A percentile compares a stretch with the other conserved stretches of the same genome.
Evolutionary conservation across 2,797 vertebrate species (phyloP).

Genomic region (Poecilia wingei): DNA sequence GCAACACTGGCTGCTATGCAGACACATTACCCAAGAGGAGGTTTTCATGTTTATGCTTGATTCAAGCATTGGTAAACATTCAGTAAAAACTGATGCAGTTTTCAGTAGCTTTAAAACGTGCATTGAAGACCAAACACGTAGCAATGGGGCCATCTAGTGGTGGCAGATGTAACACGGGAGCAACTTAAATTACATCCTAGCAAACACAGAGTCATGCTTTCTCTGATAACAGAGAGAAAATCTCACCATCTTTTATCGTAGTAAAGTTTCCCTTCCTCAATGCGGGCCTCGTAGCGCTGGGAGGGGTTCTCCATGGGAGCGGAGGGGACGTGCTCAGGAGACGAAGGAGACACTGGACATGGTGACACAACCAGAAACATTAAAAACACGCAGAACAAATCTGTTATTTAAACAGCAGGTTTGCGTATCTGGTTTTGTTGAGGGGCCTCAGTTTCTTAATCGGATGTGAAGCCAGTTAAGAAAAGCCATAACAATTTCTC

Average conservation of each 20-base stretch:
- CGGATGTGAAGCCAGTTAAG: background rate
- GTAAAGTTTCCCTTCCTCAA: constrained; percentile 98
- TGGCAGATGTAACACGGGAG: background rate
- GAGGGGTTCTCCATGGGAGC: constrained; percentile 90
- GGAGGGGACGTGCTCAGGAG: constrained; percentile 91
- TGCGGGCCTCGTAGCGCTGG: constrained; percentile 95
- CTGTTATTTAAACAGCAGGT: background rate
- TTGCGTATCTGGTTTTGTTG: background rate
- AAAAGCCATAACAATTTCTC: background rate
- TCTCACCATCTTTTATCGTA: constrained; percentile 98
- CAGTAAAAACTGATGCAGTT: constrained; percentile 20
- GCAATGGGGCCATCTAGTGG: constrained; percentile 71
- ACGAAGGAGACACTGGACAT: constrained; percentile 88
- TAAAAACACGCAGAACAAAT: background rate
- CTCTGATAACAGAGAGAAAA: background rate
- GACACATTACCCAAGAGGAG: constrained; percentile 16
- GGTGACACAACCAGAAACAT: background rate
- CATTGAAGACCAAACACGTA: background rate
- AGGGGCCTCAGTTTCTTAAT: background rate
- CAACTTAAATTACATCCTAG: background rate
- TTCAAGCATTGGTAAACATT: constrained; percentile 11
- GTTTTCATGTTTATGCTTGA: constrained; percentile 16
- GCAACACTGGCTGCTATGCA: constrained; percentile 2
- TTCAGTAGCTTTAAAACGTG: constrained; percentile 19
- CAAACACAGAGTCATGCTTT: background rate